Conservation (phyloP, 2,113 vertebrate genomes). For the Corythaeola cristata region DNA sequence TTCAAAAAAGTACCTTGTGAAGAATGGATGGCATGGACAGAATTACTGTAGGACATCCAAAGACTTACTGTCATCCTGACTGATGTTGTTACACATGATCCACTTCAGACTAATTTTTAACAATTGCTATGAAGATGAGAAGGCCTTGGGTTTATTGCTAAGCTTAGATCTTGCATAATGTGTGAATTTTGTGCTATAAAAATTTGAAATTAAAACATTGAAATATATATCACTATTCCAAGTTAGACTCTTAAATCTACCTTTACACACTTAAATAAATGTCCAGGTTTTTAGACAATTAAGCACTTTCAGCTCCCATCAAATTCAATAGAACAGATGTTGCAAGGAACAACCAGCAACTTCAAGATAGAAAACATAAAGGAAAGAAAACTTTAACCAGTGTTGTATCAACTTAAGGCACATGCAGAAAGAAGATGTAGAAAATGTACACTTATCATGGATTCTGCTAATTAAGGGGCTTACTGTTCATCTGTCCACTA, state of each 20-base stretch:
- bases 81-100: not conserved
- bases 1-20: not conserved
- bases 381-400: not conserved
- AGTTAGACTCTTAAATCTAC: not conserved
- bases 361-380: not conserved
- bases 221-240: not conserved
- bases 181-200: not conserved
- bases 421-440: not conserved
- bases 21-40: not conserved
- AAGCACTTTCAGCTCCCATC: not conserved
- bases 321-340: not conserved
- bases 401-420: not conserved
- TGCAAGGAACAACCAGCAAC: not conserved
- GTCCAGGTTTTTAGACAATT: not conserved
- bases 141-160: not conserved
- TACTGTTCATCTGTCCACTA: not conserved
- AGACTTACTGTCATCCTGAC: not conserved
- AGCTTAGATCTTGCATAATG: not conserved
- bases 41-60: not conserved
- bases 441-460: not conserved
- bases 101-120: not conserved
- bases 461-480: not conserved
- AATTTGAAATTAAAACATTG: not conserved
- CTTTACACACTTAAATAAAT: not conserved
- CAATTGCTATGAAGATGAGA: not conserved